These are phyloP conservation scores for Tachuris rubrigastra DNA, from an alignment of 2,113 vertebrate species.

Conservation along the genomic window DNA sequence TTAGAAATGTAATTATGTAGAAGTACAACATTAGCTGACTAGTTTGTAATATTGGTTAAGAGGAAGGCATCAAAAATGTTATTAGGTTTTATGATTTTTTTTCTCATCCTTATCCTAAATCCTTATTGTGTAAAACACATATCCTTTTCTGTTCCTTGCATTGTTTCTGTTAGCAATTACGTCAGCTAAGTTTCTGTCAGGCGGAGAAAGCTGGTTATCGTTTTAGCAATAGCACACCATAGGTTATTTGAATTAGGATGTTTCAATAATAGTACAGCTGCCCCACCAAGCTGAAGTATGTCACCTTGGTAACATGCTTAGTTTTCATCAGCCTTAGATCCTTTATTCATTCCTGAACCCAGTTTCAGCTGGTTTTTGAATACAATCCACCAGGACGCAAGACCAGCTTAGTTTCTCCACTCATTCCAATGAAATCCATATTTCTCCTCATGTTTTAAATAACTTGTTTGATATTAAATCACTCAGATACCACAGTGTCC, in stretches of 20 bases:
- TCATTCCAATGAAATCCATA: not conserved
- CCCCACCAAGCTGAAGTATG: slow-evolving; percentile 27
- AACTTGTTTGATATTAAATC: not conserved
- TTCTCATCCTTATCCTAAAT: not conserved
- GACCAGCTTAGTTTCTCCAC: not conserved
- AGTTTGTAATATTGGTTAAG: not conserved
- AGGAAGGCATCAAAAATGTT: not conserved
- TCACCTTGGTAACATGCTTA: slow-evolving; percentile 42
- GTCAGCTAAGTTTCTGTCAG: not conserved
- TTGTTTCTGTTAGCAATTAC: not conserved
- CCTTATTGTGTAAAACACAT: not conserved
- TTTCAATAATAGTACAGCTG: slow-evolving; percentile 24
- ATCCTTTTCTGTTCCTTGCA: not conserved
- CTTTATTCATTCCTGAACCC: slow-evolving; percentile 16
- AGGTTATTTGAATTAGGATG: not conserved
- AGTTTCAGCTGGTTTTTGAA: not conserved
- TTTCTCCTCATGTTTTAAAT: not conserved
- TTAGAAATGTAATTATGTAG: not conserved
- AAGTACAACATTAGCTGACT: not conserved
- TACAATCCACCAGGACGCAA: not conserved
- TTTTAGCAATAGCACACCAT: not conserved
- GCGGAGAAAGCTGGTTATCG: not conserved
- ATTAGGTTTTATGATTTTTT: not conserved
- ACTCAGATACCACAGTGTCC: not conserved
- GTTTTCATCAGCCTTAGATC: slow-evolving; percentile 2